phyloP scores from a whole-genome alignment of 2,888 invertebrate genomes.

The Arenicola marina region DNA sequence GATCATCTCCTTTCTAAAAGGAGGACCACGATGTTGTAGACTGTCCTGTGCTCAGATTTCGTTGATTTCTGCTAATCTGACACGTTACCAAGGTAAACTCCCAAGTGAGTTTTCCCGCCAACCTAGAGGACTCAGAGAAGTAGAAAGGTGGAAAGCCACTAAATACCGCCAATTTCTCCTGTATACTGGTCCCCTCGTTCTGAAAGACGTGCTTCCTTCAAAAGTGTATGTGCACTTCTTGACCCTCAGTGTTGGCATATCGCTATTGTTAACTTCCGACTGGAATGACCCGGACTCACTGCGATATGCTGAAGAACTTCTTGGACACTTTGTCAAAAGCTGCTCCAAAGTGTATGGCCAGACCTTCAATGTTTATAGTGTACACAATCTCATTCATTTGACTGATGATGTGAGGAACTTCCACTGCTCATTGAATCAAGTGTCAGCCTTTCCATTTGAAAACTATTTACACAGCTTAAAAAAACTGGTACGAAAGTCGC shows the following conservation, averaged over 20 bases:
- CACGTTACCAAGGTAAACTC: constrained; percentile 21
- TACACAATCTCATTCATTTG: constrained; percentile 14
- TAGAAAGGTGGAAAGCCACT: constrained; percentile 43
- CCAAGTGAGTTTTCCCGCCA: constrained; percentile 39
- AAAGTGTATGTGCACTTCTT: constrained; percentile 35
- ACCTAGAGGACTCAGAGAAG: constrained; percentile 30
- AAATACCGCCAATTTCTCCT: constrained; percentile 41
- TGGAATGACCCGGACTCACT: too few relatives aligned
- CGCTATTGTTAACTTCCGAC: constrained; percentile 26
- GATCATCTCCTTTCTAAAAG: constrained; percentile 32
- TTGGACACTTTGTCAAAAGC: constrained; percentile 29
- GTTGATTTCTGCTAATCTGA: constrained; percentile 9
- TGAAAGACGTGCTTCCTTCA: constrained; percentile 23
- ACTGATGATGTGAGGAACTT: constrained; percentile 6
- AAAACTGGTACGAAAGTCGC: constrained; percentile 2
- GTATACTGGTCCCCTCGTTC: constrained; percentile 38
- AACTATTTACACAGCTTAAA: neutral
- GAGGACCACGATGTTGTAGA: constrained; percentile 25
- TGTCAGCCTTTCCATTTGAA: constrained; percentile 10
- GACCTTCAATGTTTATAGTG: constrained; percentile 14
- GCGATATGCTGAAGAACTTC: constrained; percentile 7
- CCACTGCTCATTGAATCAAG: neutral
- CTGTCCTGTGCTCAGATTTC: constrained; percentile 7
- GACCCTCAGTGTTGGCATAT: constrained; percentile 33
- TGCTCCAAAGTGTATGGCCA: constrained; percentile 24